Evolutionary conservation across 2,888 invertebrate species (phyloP), one percentile per base, ranked within the genome.

Genomic region (Euplexia lucipara): DNA sequence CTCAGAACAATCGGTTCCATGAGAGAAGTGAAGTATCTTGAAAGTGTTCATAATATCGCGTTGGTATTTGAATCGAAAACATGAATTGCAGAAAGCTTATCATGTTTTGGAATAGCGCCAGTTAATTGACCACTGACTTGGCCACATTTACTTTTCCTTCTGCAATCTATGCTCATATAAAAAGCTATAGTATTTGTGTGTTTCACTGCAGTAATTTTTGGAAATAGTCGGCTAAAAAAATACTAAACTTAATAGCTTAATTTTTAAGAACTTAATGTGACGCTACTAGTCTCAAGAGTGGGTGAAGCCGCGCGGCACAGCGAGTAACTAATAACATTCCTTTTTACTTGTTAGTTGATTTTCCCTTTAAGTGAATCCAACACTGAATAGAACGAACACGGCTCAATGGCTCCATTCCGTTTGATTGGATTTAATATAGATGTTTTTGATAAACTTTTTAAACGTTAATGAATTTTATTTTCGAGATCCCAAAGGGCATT

Each of bases 381-480:
- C 20, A 41, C 22, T 34, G 42, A 57, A 75, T 47, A 69, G 16
- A 68, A 45, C 34, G 8, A 26, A 52, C 32, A 69, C 60, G 63
- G 67, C 61, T 62, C 70, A 61, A 67, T 70, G 70, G 54, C 37
- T 64, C 61, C 70, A 74, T 81, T 84, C 65, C 75, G 41, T 75
- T 79, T 79, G 72, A 74, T 79, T 62, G 60, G 64, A 64, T 79
- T 75, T 79, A 71, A 74, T 78, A 66, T 62, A 69, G 64, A 79
- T 71, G 73, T 69, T 79, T 82, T 78, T 68, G 37, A 60, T 45
- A 57, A 67, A 63, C 37, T 63, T 76, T 59, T 57, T 12, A 30
- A 63, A 74, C 30, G 16, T 44, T 60, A 63, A 57, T 57, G 14
- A 26, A 63, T 63, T 58, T 63, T 49, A 66, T 57, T 48, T 56